Base-by-base conservation (phyloP, 2,113 vertebrate genomes). In the Pseudonaja textilis region DNA sequence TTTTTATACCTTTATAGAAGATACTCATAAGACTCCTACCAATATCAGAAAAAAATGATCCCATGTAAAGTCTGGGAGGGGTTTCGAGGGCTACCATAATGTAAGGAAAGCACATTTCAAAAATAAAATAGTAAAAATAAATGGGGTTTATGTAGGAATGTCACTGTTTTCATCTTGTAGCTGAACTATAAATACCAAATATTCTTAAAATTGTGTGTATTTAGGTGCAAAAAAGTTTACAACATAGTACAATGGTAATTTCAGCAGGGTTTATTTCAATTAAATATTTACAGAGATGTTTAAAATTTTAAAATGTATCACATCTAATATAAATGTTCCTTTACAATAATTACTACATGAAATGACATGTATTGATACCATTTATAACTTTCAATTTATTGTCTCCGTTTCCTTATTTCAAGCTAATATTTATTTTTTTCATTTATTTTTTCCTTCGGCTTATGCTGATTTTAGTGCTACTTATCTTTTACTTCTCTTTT, bases 401-500 rank as follows among this genome's bases (percentile, higher is more conserved):
- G 64, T 3, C 1, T n/a, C 16, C 3, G 25, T 90, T 45, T 16
- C 26, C 45, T 90, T 47, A 18, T 55, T 12, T 55, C 12, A 56
- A 89, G 8, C 22, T 85, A 93, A 93, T 23, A 4, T 88, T 23
- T 47, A 9, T 50, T 88, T n/a, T 87, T 52, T 23, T 3, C 34
- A 88, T 23, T 45, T 89, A 16, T 92, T 81, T 54, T n/a, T 20
- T 57, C 22, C 34, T 47, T 50, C 52, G 4, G 12, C 74, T 47
- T 93, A 92, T 23, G 93, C 92, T 91, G 12, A 39, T 11, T 16
- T 39, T 45, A 64, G n/a, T 50, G 91, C 2, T 59, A 88, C 74
- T 47, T 81, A 81, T 8, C 34, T 81, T 55, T 20, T 74, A 25
- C 22, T 87, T 45, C 34, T 18, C 45, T 1, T 39, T 50, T 89